Base-by-base conservation (phyloP, 2,888 invertebrate genomes). In the Muschampia plurimacula region DNA sequence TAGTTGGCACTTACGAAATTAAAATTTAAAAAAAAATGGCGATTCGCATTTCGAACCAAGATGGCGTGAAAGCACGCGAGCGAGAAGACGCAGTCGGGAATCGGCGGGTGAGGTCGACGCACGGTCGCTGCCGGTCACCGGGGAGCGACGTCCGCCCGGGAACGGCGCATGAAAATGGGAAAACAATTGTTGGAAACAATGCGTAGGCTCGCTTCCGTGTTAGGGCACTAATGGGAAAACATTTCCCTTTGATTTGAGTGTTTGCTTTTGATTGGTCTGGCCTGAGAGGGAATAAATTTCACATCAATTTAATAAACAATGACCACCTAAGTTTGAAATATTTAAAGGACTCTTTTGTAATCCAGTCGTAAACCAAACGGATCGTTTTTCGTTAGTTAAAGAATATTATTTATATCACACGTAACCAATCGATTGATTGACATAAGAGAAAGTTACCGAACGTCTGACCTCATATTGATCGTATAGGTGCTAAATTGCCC, bases 171-270 rank as follows among this genome's bases (percentile, higher is more conserved):
- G 87, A 84, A 88, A 86, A 88, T 87, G 86, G 86, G 87, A 87
- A 87, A 89, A 89, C 87, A 86, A 87, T 88, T 84, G 88, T 86
- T 81, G 78, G 76, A 80, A 86, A 88, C 87, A 88, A 89, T 88
- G 87, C 87, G 84, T 84, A 83, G 77, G 82, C 81, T 74, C 78
- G 76, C 83, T 84, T 85, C 84, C 84, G 84, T 78, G 79, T 83
- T 74, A 46, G 72, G 46, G 72, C 77, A 57, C 44, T 55, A 55
- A 72, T 72, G 67, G 71, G 60, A 66, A 72, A 74, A 67, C 72
- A 69, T 73, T 74, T 74, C 69, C 76, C 74, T 73, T 72, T 67
- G 67, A 69, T 67, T 52, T 12, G 49, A 65, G 28, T n/a, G 22
- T 49, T 36, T n/a, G 67, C 46, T 41, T 41, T 39, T 68, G 32